Percentiles rank a stretch among this genome's conserved stretches.
Evolutionary conservation across 2,888 invertebrate species (phyloP).

Genomic region (Ochropleura plecta): DNA sequence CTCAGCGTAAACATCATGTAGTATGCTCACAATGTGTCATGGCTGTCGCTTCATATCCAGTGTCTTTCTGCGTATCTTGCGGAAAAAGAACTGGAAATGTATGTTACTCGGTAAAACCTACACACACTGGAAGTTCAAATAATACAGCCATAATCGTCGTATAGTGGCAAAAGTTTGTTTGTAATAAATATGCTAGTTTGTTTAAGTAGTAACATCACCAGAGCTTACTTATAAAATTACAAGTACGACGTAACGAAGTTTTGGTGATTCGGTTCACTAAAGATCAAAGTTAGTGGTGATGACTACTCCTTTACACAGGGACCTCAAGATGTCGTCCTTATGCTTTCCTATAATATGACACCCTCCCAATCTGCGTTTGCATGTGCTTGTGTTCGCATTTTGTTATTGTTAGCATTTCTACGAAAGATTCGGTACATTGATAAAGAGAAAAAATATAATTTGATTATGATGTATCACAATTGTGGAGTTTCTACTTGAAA

Average conservation of each 20-base stretch:
- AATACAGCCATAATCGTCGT: neutral
- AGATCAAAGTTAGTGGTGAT: no score
- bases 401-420: conserved; percentile 1
- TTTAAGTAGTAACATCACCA: no score
- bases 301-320: no score
- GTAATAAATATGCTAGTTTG: neutral
- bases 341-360: conserved; percentile 6
- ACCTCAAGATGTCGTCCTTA: neutral
- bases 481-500: neutral
- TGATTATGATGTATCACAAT: neutral
- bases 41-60: conserved; percentile 35
- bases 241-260: no score
- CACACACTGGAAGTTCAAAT: neutral
- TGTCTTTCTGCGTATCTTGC: conserved; percentile 33
- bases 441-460: neutral
- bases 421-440: neutral
- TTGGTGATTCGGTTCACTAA: no score
- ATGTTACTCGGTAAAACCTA: conserved; percentile 5
- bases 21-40: conserved; percentile 60
- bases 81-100: conserved; percentile 20
- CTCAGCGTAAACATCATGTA: conserved; percentile 57
- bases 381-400: neutral
- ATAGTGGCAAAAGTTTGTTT: conserved; percentile 12
- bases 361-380: conserved; percentile 10
- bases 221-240: no score